Evolutionary conservation across 2,113 vertebrate genomes (phyloP).

Genomic region (Danionella cerebrum): DNA sequence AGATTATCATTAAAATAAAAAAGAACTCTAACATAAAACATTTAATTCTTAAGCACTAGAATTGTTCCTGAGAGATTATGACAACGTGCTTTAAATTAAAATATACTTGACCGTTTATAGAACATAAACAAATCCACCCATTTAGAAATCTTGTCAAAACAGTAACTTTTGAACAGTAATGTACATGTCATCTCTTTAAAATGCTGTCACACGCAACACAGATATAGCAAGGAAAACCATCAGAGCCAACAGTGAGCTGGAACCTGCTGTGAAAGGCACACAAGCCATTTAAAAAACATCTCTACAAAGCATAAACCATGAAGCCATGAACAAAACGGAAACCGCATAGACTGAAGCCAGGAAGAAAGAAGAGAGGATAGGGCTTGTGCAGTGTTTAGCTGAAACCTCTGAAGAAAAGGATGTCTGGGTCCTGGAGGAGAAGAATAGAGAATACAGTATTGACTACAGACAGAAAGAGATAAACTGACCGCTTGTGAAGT

Average conservation of each 20-base stretch:
- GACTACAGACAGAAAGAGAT: conserved; percentile 1
- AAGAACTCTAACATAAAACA: too few species aligned
- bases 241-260: background rate
- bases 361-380: background rate
- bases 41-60: too few species aligned
- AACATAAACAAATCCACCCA: too few species aligned
- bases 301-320: background rate
- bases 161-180: too few species aligned
- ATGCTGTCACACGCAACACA: too few species aligned
- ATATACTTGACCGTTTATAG: too few species aligned
- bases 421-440: conserved; percentile 59
- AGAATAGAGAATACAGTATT: conserved; percentile 42
- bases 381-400: conserved; percentile 48
- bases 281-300: background rate
- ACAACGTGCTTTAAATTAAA: too few species aligned
- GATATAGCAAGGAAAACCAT: too few species aligned
- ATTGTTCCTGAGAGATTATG: too few species aligned
- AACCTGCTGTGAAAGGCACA: background rate
- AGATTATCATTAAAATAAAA: too few species aligned
- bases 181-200: too few species aligned
- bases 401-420: conserved; percentile 71
- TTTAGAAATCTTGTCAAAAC: too few species aligned
- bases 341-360: background rate
- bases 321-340: background rate
- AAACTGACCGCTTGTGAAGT: background rate